A percentile compares a stretch with the other conserved stretches of the same genome.
Evolutionary conservation across 2,113 vertebrate species (phyloP).

Genomic region (Sitta europaea): DNA sequence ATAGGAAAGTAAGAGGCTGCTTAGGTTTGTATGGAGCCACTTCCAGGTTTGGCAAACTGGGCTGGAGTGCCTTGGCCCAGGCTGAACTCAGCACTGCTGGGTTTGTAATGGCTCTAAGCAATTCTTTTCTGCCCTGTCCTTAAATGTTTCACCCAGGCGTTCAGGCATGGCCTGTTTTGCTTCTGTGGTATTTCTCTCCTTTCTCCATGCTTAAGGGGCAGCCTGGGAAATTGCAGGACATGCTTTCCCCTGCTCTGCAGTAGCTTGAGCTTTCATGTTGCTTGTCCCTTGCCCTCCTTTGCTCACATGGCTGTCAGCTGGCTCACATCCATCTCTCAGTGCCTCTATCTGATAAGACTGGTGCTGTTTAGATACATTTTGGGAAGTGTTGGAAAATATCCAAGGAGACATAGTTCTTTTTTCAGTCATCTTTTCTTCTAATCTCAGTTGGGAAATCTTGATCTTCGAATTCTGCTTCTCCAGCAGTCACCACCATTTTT

Average conservation of each 20-base stretch:
- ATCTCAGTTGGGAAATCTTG: background rate
- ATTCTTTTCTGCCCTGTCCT: background rate
- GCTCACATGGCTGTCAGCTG: background rate
- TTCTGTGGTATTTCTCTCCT: background rate
- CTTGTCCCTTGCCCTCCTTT: background rate
- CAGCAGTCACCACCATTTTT: background rate
- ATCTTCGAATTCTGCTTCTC: slow-evolving; percentile 11
- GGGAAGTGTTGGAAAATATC: background rate
- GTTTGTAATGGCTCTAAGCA: background rate
- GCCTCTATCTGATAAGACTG: background rate
- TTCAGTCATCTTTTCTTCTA: background rate
- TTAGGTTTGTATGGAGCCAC: background rate
- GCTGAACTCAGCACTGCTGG: background rate
- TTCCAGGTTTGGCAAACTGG: background rate
- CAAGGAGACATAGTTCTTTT: background rate
- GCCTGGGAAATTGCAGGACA: background rate
- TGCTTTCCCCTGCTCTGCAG: background rate
- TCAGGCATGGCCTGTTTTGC: background rate
- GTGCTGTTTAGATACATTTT: background rate
- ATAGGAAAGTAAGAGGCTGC: slow-evolving; percentile 12
- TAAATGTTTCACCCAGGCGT: background rate
- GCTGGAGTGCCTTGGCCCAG: background rate
- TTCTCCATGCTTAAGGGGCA: background rate
- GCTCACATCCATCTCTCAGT: background rate
- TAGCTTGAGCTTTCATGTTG: background rate